Base-by-base conservation (phyloP, 2,797 vertebrate species). In the Sebastiscus tertius region DNA sequence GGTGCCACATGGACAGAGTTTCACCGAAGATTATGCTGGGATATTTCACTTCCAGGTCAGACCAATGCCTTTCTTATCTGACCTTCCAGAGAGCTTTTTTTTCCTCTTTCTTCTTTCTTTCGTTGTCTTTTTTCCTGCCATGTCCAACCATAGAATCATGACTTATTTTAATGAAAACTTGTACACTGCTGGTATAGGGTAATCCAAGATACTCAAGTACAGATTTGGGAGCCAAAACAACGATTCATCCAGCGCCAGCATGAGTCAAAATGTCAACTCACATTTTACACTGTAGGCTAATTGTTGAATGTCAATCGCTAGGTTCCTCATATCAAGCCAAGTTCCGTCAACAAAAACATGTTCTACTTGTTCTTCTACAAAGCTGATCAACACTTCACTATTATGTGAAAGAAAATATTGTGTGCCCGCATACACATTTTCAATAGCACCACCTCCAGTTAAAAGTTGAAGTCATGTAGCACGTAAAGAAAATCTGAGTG, bases 21-120 rank as follows among this genome's bases (percentile, higher is more conserved):
- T 96, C 78, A 91, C 88, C 1, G 76, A 94, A 12, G 72, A 54
- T 22, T 96, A 96, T 55, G 94, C 93, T 1, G 96, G 96, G 20
- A 96, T 96, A 86, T 96, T 96, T 91, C 95, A 96, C 88, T 96
- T 96, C 83, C 95, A 96, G 92, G 94, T 93, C 5, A 70, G 73
- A 42, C 22, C 49, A 78, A 73, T 1, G 1, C 6, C n/a, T 52
- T 39, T 69, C 5, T 42, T 8, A 16, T 59, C 18, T 10, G 31
- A 69, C n/a, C 6, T 55, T 36, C 26, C 3, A 10, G 1, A 5
- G 2, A 42, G 6, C 3, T 42, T 42, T 42, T 42, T 42, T 42
- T 36, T 12, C 36, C 36, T 14, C 2, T 9, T 42, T 69, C 24
- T 31, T 26, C 3, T 42, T 8, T 54, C 34, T 34, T 9, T 34